Evolutionary conservation across 2,797 vertebrate species (phyloP).

Genomic region (Danio choprae): DNA sequence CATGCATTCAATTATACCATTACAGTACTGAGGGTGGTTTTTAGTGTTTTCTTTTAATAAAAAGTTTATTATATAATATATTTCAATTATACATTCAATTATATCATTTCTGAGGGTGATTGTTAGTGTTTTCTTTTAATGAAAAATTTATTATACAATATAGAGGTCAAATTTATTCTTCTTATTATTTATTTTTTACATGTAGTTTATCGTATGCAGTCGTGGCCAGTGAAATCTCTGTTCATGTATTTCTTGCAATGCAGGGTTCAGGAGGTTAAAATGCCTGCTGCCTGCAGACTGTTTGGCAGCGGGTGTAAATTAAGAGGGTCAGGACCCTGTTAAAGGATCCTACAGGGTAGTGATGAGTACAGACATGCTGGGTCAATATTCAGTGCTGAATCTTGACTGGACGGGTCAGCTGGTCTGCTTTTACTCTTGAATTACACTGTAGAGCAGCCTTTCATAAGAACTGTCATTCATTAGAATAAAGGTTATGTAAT

Average conservation of each 20-base stretch:
- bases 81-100: too few species aligned
- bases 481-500: constrained; percentile 28
- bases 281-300: constrained; percentile 51
- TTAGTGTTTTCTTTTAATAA: too few species aligned
- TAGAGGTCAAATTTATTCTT: background rate
- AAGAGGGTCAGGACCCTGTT: constrained; percentile 54
- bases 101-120: background rate
- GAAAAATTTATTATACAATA: too few species aligned
- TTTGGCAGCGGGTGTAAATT: constrained; percentile 60
- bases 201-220: background rate
- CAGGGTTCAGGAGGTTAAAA: constrained; percentile 57
- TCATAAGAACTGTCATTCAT: constrained; percentile 34
- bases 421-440: constrained; percentile 40
- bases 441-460: constrained; percentile 13
- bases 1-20: background rate
- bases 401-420: constrained; percentile 13
- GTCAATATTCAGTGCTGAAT: constrained; percentile 16
- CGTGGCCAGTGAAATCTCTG: background rate
- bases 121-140: too few species aligned
- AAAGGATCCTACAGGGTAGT: constrained; percentile 42
- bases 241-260: constrained; percentile 33
- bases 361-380: constrained; percentile 16
- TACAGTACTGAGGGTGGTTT: background rate
- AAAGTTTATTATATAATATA: too few species aligned
- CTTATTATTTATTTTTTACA: background rate